phyloP scores from a whole-genome alignment of 2,888 invertebrate species.

The Celastrina argiolus region DNA sequence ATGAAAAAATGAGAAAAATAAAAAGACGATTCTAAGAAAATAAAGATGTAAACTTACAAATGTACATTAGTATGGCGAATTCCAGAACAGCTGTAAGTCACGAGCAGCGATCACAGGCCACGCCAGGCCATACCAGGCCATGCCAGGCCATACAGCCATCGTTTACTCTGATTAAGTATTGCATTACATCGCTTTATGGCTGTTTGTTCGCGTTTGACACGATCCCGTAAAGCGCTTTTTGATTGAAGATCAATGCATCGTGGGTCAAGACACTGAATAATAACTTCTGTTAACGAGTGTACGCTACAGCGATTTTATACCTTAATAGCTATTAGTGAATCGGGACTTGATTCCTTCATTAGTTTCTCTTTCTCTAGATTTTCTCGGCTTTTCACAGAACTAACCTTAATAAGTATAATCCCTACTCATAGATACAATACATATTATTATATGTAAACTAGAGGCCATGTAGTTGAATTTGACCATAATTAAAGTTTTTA shows the following conservation, averaged over 20 bases:
- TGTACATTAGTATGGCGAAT: neutral
- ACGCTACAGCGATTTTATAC: neutral
- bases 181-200: constrained; percentile 14
- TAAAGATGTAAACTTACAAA: neutral
- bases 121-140: too few relatives aligned
- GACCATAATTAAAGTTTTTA: too few relatives aligned
- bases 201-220: constrained; percentile 14
- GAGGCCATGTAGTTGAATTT: too few relatives aligned
- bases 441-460: too few relatives aligned
- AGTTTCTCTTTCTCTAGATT: too few relatives aligned
- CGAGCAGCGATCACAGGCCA: neutral
- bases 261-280: constrained; percentile 37
- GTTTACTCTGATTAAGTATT: constrained; percentile 7
- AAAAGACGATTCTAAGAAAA: neutral
- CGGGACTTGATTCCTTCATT: too few relatives aligned
- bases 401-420: too few relatives aligned
- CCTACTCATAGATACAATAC: too few relatives aligned
- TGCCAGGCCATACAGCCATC: neutral
- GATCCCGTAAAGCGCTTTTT: constrained; percentile 3
- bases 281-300: constrained; percentile 25
- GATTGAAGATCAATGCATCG: constrained; percentile 5
- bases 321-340: neutral
- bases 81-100: constrained; percentile 1
- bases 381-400: too few relatives aligned
- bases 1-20: too few relatives aligned